Evolutionary conservation across 2,888 invertebrate genomes (phyloP).

Genomic region (Melieria crassipennis): DNA sequence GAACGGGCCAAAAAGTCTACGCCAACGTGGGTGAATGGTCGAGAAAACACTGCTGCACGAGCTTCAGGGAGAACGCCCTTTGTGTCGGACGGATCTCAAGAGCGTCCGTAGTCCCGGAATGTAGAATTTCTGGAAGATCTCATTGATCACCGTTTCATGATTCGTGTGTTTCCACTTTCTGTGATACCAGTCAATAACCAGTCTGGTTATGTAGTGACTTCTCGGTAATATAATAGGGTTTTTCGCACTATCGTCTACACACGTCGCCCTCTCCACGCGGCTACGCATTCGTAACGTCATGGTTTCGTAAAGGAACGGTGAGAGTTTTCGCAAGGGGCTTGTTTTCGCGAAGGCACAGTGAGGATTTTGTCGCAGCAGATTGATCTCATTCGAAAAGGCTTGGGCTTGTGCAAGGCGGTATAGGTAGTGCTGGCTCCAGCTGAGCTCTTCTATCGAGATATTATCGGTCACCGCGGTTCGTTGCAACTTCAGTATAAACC

Average conservation of each 20-base stretch:
- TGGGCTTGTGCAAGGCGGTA: slow-evolving; percentile 11
- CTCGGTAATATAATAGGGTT: slow-evolving; percentile 11
- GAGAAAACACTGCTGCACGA: slow-evolving; percentile 36
- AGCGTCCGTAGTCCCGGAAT: slow-evolving; percentile 35
- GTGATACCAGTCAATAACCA: slow-evolving; percentile 23
- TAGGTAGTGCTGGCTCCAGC: slow-evolving; percentile 10
- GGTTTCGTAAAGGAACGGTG: slow-evolving; percentile 37
- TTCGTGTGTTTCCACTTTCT: slow-evolving; percentile 25
- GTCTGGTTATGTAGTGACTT: neutral
- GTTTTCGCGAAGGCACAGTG: neutral
- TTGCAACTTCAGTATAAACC: neutral
- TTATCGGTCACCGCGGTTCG: neutral
- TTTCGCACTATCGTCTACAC: slow-evolving; percentile 25
- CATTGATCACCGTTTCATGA: slow-evolving; percentile 26
- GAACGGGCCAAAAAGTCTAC: slow-evolving; percentile 44
- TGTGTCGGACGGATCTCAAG: slow-evolving; percentile 33
- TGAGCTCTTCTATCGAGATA: slow-evolving; percentile 1
- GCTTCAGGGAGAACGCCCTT: slow-evolving; percentile 39
- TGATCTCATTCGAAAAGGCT: neutral
- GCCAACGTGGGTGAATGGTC: slow-evolving; percentile 41
- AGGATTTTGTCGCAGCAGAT: slow-evolving; percentile 1
- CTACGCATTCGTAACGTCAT: slow-evolving; percentile 35
- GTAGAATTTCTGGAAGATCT: slow-evolving; percentile 28
- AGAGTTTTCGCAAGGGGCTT: slow-evolving; percentile 22
- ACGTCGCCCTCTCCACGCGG: slow-evolving; percentile 34